Conservation (phyloP, 2,797 vertebrate species). For the Hippopotamyrus pictus region DNA sequence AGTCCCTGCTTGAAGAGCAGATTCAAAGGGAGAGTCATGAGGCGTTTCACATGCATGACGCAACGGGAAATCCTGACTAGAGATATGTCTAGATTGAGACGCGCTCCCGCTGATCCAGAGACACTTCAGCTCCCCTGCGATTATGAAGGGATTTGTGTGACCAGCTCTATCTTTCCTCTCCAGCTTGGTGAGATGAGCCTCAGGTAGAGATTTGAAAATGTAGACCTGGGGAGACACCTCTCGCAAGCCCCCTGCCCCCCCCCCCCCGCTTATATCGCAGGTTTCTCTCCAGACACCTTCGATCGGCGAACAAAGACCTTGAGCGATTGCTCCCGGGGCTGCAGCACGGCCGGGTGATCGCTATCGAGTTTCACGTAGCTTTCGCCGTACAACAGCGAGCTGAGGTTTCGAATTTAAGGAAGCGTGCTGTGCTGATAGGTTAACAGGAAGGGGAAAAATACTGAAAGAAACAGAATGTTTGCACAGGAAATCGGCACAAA, state of each 20-base stretch:
- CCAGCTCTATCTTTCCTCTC: conserved; percentile 38
- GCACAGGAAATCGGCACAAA: neutral
- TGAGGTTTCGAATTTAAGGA: neutral
- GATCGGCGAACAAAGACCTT: conserved; percentile 31
- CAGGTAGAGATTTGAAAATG: conserved; percentile 27
- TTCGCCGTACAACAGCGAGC: neutral
- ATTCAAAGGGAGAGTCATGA: neutral
- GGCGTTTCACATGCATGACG: neutral
- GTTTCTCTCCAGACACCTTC: conserved; percentile 21
- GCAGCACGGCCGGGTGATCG: neutral
- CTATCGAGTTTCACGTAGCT: neutral
- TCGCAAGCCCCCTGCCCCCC: neutral
- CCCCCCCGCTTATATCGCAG: conserved; percentile 24
- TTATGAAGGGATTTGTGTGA: conserved; percentile 38
- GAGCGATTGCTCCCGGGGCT: conserved; percentile 18
- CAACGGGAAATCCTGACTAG: conserved; percentile 28
- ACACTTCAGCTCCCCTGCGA: conserved; percentile 31
- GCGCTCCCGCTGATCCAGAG: conserved; percentile 20
- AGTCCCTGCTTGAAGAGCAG: neutral
- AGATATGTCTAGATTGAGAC: conserved; percentile 37
- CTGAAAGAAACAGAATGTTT: neutral
- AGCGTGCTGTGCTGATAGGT: neutral
- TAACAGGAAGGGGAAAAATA: neutral
- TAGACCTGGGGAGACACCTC: conserved; percentile 10
- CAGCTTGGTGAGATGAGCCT: conserved; percentile 41